Percentiles rank a stretch among this genome's conserved stretches.
These are phyloP conservation scores for Kryptolebias marmoratus DNA, from an alignment of 2,113 vertebrate species.

Conservation along the genomic window DNA sequence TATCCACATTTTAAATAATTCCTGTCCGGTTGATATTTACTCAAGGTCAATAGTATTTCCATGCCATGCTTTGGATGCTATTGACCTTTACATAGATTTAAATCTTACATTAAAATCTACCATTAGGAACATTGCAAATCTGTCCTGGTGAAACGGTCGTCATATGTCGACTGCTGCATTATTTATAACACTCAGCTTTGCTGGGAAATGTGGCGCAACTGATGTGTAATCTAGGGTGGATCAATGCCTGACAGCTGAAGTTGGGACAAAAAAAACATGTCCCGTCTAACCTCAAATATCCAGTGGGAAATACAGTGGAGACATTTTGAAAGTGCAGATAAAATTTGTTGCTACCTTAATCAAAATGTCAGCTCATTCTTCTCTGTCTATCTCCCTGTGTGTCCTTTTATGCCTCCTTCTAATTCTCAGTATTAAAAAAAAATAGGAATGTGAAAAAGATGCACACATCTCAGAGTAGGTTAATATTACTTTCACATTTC, in stretches of 20 bases:
- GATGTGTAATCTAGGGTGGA: conserved; percentile 68
- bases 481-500: conserved; percentile 2
- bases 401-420: conserved; percentile 11
- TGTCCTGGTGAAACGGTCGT: conserved; percentile 54
- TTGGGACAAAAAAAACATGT: conserved; percentile 55
- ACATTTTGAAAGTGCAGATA: conserved; percentile 63
- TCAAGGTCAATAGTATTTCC: conserved; percentile 44
- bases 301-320: conserved; percentile 57
- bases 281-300: conserved; percentile 52
- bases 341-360: conserved; percentile 66
- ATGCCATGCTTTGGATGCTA: conserved; percentile 25
- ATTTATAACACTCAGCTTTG: conserved; percentile 67
- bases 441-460: neutral
- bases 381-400: conserved; percentile 7
- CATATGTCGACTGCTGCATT: conserved; percentile 61
- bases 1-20: conserved; percentile 44
- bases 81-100: conserved; percentile 67
- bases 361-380: conserved; percentile 62
- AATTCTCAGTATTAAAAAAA: conserved; percentile 24
- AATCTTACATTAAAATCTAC: conserved; percentile 52
- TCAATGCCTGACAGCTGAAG: conserved; percentile 64
- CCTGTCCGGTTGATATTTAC: conserved; percentile 59
- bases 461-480: neutral
- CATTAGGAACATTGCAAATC: conserved; percentile 46
- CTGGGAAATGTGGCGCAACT: conserved; percentile 42